Conservation (phyloP, 2,113 vertebrate genomes). For the Cyanocitta stelleri region DNA sequence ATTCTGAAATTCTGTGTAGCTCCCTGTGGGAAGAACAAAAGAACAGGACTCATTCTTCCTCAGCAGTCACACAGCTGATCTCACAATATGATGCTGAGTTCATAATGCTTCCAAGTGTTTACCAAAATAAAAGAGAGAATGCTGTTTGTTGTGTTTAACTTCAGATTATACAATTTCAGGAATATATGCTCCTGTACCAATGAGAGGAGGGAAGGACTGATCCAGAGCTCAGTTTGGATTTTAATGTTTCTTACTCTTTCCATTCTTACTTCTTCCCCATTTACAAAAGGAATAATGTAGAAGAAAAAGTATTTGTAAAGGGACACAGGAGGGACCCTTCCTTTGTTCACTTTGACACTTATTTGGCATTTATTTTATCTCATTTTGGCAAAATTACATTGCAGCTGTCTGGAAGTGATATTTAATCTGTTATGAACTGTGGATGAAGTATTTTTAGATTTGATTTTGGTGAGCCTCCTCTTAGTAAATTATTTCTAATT, state of each 20-base stretch:
- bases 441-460: conserved; percentile 39
- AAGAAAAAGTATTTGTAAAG: not conserved
- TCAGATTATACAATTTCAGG: not conserved
- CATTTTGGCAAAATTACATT: not conserved
- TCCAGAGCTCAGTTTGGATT: not conserved
- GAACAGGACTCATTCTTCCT: not conserved
- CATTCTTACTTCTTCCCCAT: not conserved
- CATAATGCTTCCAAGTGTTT: not conserved
- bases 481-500: conserved; percentile 68
- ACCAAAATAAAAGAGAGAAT: not conserved
- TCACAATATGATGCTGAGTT: not conserved
- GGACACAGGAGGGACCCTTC: not conserved
- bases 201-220: not conserved
- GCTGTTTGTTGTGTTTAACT: not conserved
- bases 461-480: conserved; percentile 38
- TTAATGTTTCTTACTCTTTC: not conserved
- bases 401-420: conserved; percentile 31
- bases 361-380: conserved; percentile 21
- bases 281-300: not conserved
- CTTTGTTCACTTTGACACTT: conserved; percentile 8
- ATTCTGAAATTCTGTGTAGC: not conserved
- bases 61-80: not conserved
- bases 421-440: conserved; percentile 16
- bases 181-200: not conserved
- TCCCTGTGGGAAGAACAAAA: not conserved